phyloP scores from a whole-genome alignment of 2,888 invertebrate genomes.

The Pyralis farinalis region DNA sequence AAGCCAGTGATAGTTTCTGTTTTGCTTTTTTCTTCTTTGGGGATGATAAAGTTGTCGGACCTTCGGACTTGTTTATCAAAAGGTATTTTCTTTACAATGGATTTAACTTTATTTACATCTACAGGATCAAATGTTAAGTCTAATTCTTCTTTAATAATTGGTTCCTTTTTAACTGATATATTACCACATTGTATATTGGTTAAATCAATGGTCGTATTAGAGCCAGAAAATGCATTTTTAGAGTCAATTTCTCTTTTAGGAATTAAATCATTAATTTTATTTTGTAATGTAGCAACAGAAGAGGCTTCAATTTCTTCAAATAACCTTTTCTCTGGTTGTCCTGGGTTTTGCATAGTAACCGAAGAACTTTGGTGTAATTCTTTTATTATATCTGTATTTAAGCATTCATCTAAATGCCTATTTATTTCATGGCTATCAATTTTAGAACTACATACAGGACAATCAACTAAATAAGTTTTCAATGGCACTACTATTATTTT shows the following conservation, averaged over 20 bases:
- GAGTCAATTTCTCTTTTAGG: background rate
- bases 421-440: constrained; percentile 55
- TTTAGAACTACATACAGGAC: constrained; percentile 70
- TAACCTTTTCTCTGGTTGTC: background rate
- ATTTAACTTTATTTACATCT: constrained; percentile 22
- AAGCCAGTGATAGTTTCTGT: constrained; percentile 14
- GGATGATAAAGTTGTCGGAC: constrained; percentile 19
- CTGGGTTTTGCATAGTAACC: constrained; percentile 8
- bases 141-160: background rate
- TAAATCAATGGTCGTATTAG: constrained; percentile 11
- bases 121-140: constrained; percentile 13
- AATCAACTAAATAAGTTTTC: constrained; percentile 42
- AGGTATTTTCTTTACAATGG: constrained; percentile 21
- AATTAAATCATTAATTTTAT: too few relatives aligned
- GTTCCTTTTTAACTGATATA: constrained; percentile 1
- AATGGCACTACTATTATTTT: constrained; percentile 39
- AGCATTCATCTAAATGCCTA: constrained; percentile 67
- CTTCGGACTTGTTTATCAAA: constrained; percentile 20
- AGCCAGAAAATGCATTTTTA: background rate
- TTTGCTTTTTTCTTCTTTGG: constrained; percentile 14
- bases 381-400: constrained; percentile 58
- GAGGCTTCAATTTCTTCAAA: background rate
- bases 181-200: constrained; percentile 14
- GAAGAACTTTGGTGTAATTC: constrained; percentile 30
- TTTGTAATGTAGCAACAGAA: background rate